phyloP scores from a whole-genome alignment of 2,888 invertebrate genomes.

The Ectropis crepuscularia region DNA sequence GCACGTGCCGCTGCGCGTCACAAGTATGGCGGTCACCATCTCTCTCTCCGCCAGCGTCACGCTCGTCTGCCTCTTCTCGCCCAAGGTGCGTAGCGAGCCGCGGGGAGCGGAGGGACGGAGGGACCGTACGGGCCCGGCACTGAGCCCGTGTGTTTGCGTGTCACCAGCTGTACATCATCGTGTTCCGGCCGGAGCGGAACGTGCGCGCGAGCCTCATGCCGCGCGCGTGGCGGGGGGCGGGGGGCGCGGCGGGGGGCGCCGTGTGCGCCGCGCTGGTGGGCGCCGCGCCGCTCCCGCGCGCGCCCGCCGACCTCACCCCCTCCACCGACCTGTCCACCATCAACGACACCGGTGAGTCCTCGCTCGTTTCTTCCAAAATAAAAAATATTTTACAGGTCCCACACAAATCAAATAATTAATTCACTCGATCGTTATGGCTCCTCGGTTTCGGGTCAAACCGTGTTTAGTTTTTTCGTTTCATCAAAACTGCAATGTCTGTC shows the following conservation, averaged over 20 bases:
- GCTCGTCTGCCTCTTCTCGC: constrained; percentile 96
- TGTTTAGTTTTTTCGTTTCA: too few relatives aligned
- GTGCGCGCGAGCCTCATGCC: constrained; percentile 70
- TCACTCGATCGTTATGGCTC: too few relatives aligned
- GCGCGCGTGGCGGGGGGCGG: constrained; percentile 58
- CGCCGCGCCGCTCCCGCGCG: constrained; percentile 54
- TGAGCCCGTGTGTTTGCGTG: neutral
- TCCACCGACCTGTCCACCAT: constrained; percentile 70
- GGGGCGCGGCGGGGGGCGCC: constrained; percentile 55
- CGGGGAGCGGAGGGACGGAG: neutral
- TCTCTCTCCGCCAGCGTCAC: constrained; percentile 97
- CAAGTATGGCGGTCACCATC: constrained; percentile 98
- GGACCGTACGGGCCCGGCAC: too few relatives aligned
- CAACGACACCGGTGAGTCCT: constrained; percentile 52
- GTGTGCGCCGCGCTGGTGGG: constrained; percentile 65
- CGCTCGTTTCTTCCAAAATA: neutral
- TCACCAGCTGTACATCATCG: constrained; percentile 68
- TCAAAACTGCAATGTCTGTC: neutral
- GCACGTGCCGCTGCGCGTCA: constrained; percentile 95
- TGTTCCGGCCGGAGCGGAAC: constrained; percentile 72
- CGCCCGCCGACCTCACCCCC: constrained; percentile 61
- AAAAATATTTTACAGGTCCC: too few relatives aligned
- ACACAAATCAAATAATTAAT: too few relatives aligned
- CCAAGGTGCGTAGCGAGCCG: constrained; percentile 90
- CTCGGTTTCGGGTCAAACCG: too few relatives aligned